These are phyloP conservation scores for Mayetiola destructor DNA, from an alignment of 2,888 invertebrate genomes.

Conservation along the genomic window DNA sequence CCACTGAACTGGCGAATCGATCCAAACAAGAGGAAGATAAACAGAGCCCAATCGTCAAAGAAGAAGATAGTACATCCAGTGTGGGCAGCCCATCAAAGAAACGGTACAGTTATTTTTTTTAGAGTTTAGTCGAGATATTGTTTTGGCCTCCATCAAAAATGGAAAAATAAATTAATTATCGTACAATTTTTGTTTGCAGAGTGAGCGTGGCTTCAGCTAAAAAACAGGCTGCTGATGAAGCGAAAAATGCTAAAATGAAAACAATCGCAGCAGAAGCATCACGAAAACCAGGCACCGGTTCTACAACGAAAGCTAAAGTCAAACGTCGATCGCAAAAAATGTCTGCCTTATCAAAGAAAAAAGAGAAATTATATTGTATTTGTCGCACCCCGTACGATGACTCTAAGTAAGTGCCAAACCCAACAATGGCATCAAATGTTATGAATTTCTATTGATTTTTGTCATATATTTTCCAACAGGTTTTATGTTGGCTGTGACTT, in stretches of 20 bases:
- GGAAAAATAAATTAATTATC: neutral
- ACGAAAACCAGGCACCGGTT: slow-evolving; percentile 19
- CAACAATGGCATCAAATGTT: too few species aligned
- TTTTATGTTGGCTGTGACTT: slow-evolving; percentile 96
- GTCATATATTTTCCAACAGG: too few species aligned
- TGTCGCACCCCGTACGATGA: slow-evolving; percentile 92
- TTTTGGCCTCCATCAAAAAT: neutral
- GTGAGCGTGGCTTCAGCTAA: neutral
- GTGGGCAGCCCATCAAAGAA: neutral
- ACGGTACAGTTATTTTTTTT: too few species aligned
- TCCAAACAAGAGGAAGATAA: slow-evolving; percentile 42
- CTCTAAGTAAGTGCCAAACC: slow-evolving; percentile 59
- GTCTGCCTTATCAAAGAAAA: slow-evolving; percentile 36
- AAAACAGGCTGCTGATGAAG: slow-evolving; percentile 17
- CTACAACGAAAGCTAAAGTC: slow-evolving; percentile 13
- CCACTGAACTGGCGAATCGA: slow-evolving; percentile 54
- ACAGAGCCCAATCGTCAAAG: neutral
- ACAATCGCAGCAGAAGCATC: slow-evolving; percentile 19
- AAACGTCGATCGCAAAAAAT: neutral
- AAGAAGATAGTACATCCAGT: neutral
- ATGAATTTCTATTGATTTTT: too few species aligned
- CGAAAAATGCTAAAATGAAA: neutral
- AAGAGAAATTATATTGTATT: slow-evolving; percentile 75
- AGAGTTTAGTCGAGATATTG: too few species aligned
- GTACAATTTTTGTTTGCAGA: neutral